Percentiles rank a stretch among this genome's conserved stretches.
Conservation (phyloP, 2,888 invertebrate species). For the Galeruca laticollis region DNA sequence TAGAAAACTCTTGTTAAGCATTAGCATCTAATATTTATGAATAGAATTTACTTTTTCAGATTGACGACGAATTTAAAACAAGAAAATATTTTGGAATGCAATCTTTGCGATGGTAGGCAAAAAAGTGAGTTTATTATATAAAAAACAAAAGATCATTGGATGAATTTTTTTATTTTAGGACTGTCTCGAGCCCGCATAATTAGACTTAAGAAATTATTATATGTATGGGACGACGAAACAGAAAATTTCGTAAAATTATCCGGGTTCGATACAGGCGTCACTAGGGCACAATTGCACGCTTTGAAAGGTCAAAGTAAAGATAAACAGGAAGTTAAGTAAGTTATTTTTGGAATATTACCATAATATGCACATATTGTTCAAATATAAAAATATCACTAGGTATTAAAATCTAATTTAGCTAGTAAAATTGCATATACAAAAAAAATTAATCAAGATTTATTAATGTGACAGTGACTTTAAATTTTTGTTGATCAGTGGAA, state of each 20-base stretch:
- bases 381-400: no score
- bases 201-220: conserved; percentile 83
- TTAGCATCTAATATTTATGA: no score
- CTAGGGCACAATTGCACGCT: conserved; percentile 74
- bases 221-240: conserved; percentile 83
- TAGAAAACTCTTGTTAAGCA: no score
- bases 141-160: not conserved
- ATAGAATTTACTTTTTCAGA: not conserved
- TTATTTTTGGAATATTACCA: not conserved
- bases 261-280: conserved; percentile 80
- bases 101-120: conserved; percentile 54
- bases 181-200: conserved; percentile 70
- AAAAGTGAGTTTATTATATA: conserved; percentile 52
- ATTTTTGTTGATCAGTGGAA: no score
- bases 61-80: conserved; percentile 4
- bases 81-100: conserved; percentile 38
- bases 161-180: conserved; percentile 61
- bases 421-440: no score
- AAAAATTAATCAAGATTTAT: no score
- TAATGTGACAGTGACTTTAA: no score
- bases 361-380: no score
- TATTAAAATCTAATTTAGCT: no score
- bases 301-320: conserved; percentile 71
- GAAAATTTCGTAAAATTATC: conserved; percentile 77
- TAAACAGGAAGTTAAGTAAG: conserved; percentile 74